Percentiles rank a stretch among this genome's conserved stretches.
phyloP scores from a whole-genome alignment of 2,113 vertebrate genomes.

The Lamprotornis superbus region DNA sequence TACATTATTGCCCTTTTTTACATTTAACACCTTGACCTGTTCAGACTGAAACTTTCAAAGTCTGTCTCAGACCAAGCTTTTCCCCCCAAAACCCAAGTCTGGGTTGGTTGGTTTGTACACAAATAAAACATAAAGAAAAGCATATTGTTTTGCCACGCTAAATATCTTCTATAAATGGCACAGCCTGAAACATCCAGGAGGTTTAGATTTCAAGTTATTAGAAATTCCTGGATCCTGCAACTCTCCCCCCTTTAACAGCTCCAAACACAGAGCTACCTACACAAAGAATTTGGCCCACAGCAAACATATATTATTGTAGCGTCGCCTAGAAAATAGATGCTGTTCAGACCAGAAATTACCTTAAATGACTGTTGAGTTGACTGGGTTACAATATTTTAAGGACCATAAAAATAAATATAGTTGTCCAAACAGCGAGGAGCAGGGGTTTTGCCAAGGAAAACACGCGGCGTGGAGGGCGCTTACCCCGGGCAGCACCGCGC shows the following conservation, averaged over 20 bases:
- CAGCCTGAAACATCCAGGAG: not conserved
- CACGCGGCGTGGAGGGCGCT: constrained; percentile 46
- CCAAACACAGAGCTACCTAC: not conserved
- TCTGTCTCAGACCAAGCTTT: not conserved
- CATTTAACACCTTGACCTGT: not conserved
- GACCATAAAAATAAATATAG: constrained; percentile 78
- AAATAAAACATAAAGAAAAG: not conserved
- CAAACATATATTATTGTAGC: constrained; percentile 63
- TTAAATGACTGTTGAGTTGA: constrained; percentile 72
- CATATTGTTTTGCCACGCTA: not conserved
- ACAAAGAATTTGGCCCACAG: constrained; percentile 62
- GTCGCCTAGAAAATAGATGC: constrained; percentile 74
- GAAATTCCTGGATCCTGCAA: not conserved
- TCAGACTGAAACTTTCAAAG: not conserved
- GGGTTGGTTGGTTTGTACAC: not conserved
- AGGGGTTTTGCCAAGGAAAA: constrained; percentile 70
- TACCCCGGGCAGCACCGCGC: constrained; percentile 14
- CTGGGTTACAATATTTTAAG: constrained; percentile 74
- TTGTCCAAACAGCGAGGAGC: constrained; percentile 65
- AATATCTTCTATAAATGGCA: not conserved
- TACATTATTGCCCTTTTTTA: not conserved
- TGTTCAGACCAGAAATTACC: constrained; percentile 75
- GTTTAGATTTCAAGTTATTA: not conserved
- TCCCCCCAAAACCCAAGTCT: accelerated
- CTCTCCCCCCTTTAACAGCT: not conserved